Conservation (phyloP, 2,888 invertebrate species). For the Chymomyza amoena region DNA sequence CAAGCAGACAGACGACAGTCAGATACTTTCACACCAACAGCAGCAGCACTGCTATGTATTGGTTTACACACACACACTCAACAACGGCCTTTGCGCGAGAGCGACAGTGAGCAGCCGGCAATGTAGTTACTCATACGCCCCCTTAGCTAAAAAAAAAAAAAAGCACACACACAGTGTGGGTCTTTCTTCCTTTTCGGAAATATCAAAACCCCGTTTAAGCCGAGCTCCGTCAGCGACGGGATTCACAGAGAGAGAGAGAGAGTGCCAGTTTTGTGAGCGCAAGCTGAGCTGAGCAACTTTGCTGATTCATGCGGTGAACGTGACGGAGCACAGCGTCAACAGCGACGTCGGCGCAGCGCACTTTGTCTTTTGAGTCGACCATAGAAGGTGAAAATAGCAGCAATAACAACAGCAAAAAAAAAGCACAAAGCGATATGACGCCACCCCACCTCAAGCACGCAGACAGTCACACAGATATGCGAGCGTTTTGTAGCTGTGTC, state of each 20-base stretch:
- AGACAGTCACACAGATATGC: neutral
- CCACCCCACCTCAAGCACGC: slow-evolving; percentile 58
- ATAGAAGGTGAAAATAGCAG: slow-evolving; percentile 70
- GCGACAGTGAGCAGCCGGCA: slow-evolving; percentile 44
- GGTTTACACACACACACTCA: slow-evolving; percentile 22
- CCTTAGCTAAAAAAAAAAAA: neutral
- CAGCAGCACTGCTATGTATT: no score
- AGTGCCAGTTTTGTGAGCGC: neutral
- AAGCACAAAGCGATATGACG: slow-evolving; percentile 50
- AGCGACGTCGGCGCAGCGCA: slow-evolving; percentile 22
- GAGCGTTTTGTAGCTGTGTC: slow-evolving; percentile 19
- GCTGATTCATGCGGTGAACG: slow-evolving; percentile 72
- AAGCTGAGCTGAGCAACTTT: neutral
- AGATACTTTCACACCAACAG: slow-evolving; percentile 37
- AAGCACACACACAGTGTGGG: slow-evolving; percentile 18
- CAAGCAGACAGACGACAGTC: slow-evolving; percentile 33
- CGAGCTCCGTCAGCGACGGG: slow-evolving; percentile 35
- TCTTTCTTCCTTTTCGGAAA: slow-evolving; percentile 64
- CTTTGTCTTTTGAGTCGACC: slow-evolving; percentile 32
- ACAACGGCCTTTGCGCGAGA: slow-evolving; percentile 40
- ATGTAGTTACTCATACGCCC: neutral
- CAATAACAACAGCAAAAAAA: slow-evolving; percentile 6
- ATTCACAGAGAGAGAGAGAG: slow-evolving; percentile 45
- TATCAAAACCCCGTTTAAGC: slow-evolving; percentile 48
- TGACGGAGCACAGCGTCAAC: slow-evolving; percentile 40